A percentile compares a stretch with the other conserved stretches of the same genome.
Conservation (phyloP, 2,888 invertebrate genomes). For the Luperina testacea region DNA sequence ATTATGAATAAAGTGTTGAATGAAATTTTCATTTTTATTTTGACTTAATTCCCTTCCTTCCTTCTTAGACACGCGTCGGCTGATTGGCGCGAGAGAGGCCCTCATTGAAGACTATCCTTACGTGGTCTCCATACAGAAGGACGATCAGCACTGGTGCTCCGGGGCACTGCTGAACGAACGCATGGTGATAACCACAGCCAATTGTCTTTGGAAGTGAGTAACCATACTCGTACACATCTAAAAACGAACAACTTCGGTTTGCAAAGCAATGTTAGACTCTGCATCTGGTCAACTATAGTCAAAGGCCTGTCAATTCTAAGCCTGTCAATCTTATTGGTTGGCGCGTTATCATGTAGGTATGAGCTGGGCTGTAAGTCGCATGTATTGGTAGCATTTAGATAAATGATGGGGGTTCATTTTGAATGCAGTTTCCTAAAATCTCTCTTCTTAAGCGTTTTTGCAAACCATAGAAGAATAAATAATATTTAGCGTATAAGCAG, state of each 20-base stretch:
- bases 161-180: slow-evolving; percentile 83
- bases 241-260: neutral
- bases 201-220: slow-evolving; percentile 88
- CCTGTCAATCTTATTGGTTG: neutral
- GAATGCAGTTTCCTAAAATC: neutral
- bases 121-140: slow-evolving; percentile 84
- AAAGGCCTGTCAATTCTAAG: neutral
- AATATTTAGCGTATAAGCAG: neutral
- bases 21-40: slow-evolving; percentile 49
- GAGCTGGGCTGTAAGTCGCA: neutral
- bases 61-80: slow-evolving; percentile 72
- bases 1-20: slow-evolving; percentile 58
- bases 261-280: neutral
- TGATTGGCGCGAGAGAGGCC: slow-evolving; percentile 80
- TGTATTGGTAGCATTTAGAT: neutral
- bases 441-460: neutral
- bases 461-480: neutral
- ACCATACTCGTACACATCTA: neutral
- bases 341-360: neutral
- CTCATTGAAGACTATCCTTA: slow-evolving; percentile 83
- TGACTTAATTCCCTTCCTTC: slow-evolving; percentile 60
- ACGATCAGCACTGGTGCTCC: slow-evolving; percentile 82
- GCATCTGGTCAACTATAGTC: neutral
- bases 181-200: slow-evolving; percentile 84
- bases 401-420: neutral